A percentile compares a stretch with the other conserved stretches of the same genome.
Evolutionary conservation across 2,113 vertebrate species (phyloP).

Genomic region (Felis chaus): DNA sequence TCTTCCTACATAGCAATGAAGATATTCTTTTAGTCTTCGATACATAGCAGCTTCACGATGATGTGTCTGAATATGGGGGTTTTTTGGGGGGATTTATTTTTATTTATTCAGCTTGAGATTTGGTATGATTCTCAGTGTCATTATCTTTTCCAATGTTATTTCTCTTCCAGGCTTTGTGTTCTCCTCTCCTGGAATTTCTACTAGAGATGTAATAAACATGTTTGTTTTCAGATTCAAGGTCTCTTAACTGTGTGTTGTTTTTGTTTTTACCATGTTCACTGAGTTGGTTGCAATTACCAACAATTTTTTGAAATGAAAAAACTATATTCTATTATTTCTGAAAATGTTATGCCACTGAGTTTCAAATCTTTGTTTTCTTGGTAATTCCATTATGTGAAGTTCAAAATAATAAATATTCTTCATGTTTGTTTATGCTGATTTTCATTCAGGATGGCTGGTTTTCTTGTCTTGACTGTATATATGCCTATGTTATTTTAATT

Average conservation of each 20-base stretch:
- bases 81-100: not conserved
- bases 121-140: not conserved
- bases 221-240: not conserved
- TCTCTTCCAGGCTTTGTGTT: not conserved
- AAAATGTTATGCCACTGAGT: not conserved
- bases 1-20: not conserved
- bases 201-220: not conserved
- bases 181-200: not conserved
- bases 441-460: not conserved
- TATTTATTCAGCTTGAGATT: not conserved
- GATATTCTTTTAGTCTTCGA: not conserved
- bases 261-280: not conserved
- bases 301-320: not conserved
- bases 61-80: not conserved
- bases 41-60: not conserved
- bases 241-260: not conserved
- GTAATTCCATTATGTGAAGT: not conserved
- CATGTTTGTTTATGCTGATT: not conserved
- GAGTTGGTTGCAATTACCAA: not conserved
- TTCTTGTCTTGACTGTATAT: not conserved
- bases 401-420: not conserved
- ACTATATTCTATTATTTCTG: not conserved
- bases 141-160: not conserved
- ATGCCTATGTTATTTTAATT: not conserved
- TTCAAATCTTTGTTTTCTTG: not conserved